Evolutionary conservation across 1,140 invertebrate genomes (phyloP), one percentile per base, ranked within the genome.

Genomic region (Drosophila bocki): DNA sequence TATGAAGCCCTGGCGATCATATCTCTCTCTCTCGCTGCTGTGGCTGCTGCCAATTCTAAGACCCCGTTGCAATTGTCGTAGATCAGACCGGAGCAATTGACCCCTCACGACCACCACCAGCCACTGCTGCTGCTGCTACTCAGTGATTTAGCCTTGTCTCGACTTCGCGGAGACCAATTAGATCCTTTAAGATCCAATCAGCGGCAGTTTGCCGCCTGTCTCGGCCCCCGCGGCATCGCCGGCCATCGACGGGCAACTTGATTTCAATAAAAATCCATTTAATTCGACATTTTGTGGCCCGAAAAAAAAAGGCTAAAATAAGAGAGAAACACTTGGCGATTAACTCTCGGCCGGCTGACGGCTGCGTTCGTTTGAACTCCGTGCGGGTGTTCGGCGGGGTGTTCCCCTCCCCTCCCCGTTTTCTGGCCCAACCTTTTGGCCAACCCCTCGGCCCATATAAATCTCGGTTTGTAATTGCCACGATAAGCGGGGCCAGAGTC

Each of bases 241-340:
- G 19, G 3, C n/a, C 19, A 39, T 29, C 39, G 39, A n/a, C n/a
- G 12, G 9, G 63, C 57, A 65, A 72, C 82, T 90, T 81, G 78
- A 88, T 88, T 88, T 88, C 84, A 88, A 88, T 88, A 88, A 90
- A 90, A 90, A 84, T 85, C 81, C 85, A 88, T 88, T 88, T 88
- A 90, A 88, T 85, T 90, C 81, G 85, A 85, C 85, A 90, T 90
- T 88, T 74, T 84, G 85, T 78, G 84, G 85, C 85, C 77, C 54
- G 19, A 68, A 88, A 80, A 88, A 65, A 65, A 50, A 56, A 48
- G 26, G 47, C 26, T 50, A 50, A 29, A 47, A 54, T 29, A 29
- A 35, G 33, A 42, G 51, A 48, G 79, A 85, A 81, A 84, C 81
- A 88, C 78, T 81, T 81, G 78, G 69, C 85, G 85, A 90, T 88